phyloP scores from a whole-genome alignment of 2,113 vertebrate genomes.

The Rattus norvegicus region GRCr8 NC_086036.1:82185001-82185500 shows the following conservation, averaged over 20 bases:
- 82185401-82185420: not conserved
- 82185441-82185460: not conserved
- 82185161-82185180: too few relatives aligned
- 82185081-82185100: too few relatives aligned
- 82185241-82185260: not conserved
- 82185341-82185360: not conserved
- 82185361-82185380: not conserved
- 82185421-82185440: not conserved
- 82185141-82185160: too few relatives aligned
- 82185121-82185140: too few relatives aligned
- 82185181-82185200: too few relatives aligned
- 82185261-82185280: too few relatives aligned
- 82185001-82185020: too few relatives aligned
- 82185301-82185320: not conserved
- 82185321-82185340: not conserved
- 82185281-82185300: not conserved
- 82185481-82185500: not conserved
- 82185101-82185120: too few relatives aligned
- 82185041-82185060: too few relatives aligned
- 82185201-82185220: too few relatives aligned
- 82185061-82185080: too few relatives aligned
- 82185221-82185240: not conserved
- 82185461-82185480: not conserved
- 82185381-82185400: not conserved
- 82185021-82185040: too few relatives aligned